Evolutionary conservation across 2,797 vertebrate genomes (phyloP).

Genomic region (Podarcis siculus): DNA sequence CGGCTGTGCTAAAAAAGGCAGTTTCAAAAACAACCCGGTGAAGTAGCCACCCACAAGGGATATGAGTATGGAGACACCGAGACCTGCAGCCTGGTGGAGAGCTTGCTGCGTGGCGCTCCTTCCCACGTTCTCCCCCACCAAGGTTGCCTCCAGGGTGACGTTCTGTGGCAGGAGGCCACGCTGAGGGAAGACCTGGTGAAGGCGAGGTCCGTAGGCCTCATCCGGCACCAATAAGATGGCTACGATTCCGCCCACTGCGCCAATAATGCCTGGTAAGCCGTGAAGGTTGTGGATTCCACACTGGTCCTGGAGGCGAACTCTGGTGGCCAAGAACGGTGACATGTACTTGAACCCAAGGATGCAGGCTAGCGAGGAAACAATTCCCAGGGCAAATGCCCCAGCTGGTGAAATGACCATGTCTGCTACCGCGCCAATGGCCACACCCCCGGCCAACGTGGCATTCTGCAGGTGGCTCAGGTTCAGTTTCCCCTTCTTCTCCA

Average conservation of each 20-base stretch:
- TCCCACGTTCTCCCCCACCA: constrained; percentile 54
- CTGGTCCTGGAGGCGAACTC: constrained; percentile 81
- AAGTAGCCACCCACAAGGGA: constrained; percentile 78
- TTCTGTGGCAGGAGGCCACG: constrained; percentile 72
- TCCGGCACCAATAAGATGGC: constrained; percentile 74
- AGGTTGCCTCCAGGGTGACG: constrained; percentile 46
- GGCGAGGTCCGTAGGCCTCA: constrained; percentile 71
- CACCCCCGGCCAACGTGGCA: constrained; percentile 85
- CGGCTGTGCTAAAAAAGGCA: constrained; percentile 78
- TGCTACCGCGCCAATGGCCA: constrained; percentile 83
- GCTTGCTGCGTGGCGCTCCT: constrained; percentile 75
- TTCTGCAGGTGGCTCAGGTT: constrained; percentile 86
- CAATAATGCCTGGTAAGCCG: constrained; percentile 84
- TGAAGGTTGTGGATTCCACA: constrained; percentile 90
- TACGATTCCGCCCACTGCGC: constrained; percentile 76
- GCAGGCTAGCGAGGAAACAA: constrained; percentile 79
- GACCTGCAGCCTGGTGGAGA: constrained; percentile 79
- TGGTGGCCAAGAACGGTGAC: constrained; percentile 78
- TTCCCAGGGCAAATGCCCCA: constrained; percentile 80
- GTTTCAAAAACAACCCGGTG: constrained; percentile 76
- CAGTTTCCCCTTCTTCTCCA: constrained; percentile 82
- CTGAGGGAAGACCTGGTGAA: constrained; percentile 75
- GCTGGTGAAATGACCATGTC: constrained; percentile 83
- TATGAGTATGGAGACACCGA: constrained; percentile 73
- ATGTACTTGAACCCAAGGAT: constrained; percentile 86